Evolutionary conservation across 2,797 vertebrate species (phyloP), one percentile per base, ranked within the genome.

Genomic region (Spinibarbus caldwelli): DNA sequence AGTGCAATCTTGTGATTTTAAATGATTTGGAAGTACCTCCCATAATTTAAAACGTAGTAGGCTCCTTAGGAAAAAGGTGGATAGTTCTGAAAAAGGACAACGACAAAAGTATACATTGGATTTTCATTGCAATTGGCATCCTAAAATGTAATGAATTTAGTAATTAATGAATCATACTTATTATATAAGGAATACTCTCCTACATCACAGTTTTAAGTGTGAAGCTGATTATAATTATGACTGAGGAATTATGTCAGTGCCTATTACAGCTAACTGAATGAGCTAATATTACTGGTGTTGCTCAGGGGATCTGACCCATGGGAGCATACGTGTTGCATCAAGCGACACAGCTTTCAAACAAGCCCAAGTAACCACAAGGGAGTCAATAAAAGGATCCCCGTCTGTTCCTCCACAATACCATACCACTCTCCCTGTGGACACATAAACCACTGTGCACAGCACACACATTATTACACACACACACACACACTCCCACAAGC

Each of bases 281-380:
- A 85, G 82, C 78, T 86, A 83, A 90, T 89, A 77, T 87, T 88
- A 85, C 86, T 57, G 31, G 38, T 64, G 90, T 92, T 90, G 90
- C 89, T 86, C 68, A 45, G 91, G 90, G 86, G 87, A 92, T 78
- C 43, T 45, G 86, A 86, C 90, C 78, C 87, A 73, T 15, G 89
- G 89, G 90, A 91, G 29, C 43, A 17, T 26, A 41, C 47, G 23
- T 71, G 86, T 72, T 82, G 82, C 82, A 83, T 89, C 78, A 86
- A 87, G 86, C 64, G 29, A 64, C 80, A 49, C 54, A 81, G 80
- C 85, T 45, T 87, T 85, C 84, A 88, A 88, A 87, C 82, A 71
- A 88, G 87, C 78, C 72, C 80, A 82, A 64, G 81, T 31, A 81
- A 84, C 62, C 88, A 84, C 80, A 29, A 47, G 82, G 54, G 80